A percentile compares a stretch with the other conserved stretches of the same genome.
These are phyloP conservation scores for Clarias pachynema DNA, from an alignment of 2,797 vertebrate genomes.

Conservation along the genomic window DNA sequence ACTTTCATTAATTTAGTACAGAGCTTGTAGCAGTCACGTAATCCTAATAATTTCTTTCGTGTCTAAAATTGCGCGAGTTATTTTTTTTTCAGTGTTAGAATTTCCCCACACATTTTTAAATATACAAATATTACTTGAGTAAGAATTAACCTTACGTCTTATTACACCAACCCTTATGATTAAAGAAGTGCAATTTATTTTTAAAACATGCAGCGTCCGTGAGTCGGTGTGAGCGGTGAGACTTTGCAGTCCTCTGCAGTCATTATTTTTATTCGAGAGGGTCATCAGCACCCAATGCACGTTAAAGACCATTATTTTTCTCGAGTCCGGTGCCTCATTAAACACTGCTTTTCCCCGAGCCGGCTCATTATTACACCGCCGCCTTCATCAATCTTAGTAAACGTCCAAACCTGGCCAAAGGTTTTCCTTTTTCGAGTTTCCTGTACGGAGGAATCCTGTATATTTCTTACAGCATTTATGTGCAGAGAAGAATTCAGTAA, in stretches of 20 bases:
- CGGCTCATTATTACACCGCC: constrained; percentile 11
- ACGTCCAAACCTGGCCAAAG: constrained; percentile 28
- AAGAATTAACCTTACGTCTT: not conserved
- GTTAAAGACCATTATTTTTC: constrained; percentile 41
- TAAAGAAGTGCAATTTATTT: not conserved
- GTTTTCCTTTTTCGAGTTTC: constrained; percentile 7
- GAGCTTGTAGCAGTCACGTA: not conserved
- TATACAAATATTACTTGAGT: not conserved
- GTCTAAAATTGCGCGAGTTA: not conserved
- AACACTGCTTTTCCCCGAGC: constrained; percentile 28
- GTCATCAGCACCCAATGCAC: constrained; percentile 27
- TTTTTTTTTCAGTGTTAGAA: not conserved
- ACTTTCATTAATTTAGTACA: not conserved
- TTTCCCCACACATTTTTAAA: not conserved
- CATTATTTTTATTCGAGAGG: constrained; percentile 42
- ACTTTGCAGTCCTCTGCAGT: constrained; percentile 13
- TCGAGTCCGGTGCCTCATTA: constrained; percentile 28
- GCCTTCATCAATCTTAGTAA: constrained; percentile 14
- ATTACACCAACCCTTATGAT: not conserved
- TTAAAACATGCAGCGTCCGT: too few relatives aligned
- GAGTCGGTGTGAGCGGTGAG: not conserved
- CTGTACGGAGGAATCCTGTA: not conserved
- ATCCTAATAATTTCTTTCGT: not conserved
- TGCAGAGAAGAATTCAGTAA: not conserved
- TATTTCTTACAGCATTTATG: not conserved